Base-by-base conservation (phyloP, 1,140 invertebrate genomes). In the Drosophila subpulchrella region DNA sequence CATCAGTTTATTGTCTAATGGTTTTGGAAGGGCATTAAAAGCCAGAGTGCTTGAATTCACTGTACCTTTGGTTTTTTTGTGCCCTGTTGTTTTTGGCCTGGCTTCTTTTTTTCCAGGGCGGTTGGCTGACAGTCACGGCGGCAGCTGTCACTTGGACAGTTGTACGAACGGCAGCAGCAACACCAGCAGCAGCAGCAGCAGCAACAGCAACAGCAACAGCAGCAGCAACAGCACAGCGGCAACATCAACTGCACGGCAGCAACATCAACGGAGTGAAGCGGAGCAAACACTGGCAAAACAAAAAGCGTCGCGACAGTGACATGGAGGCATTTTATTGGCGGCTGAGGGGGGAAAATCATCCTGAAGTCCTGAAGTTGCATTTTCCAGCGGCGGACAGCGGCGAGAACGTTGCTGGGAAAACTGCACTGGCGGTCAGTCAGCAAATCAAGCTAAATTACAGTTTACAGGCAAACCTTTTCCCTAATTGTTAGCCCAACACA, bases 111-210 rank as follows among this genome's bases (percentile, higher is more conserved):
- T 68, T 56, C 38, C 68, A 60, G 65, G 46, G 57, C 46, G 17
- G 70, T 59, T 51, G 48, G 50, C 57, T 74, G 81, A 77, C 81
- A 77, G 82, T 79, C 81, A 82, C 72, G 84, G 79, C 83, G 83
- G 84, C 83, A 88, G 84, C 84, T 88, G 83, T 88, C 83, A 88
- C 83, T 88, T 88, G 83, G 84, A 83, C 83, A 88, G 79, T 89
- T 88, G 84, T 83, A 77, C 83, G 79, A 86, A 73, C 36, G 58
- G 61, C 81, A 75, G 73, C 47, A 72, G 34, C 65, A 59, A 56
- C 77, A 81, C 41, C 72, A 78, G 62, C 57, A 65, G 66, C 53
- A 81, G 30, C 62, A 65, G 17, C 61, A 85, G 39, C 78, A 75
- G 42, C 62, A 71, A 17, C 74, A 77, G 39, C 58, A 58, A 32